Evolutionary conservation across 2,888 invertebrate genomes (phyloP).

Genomic region (Apamea anceps): DNA sequence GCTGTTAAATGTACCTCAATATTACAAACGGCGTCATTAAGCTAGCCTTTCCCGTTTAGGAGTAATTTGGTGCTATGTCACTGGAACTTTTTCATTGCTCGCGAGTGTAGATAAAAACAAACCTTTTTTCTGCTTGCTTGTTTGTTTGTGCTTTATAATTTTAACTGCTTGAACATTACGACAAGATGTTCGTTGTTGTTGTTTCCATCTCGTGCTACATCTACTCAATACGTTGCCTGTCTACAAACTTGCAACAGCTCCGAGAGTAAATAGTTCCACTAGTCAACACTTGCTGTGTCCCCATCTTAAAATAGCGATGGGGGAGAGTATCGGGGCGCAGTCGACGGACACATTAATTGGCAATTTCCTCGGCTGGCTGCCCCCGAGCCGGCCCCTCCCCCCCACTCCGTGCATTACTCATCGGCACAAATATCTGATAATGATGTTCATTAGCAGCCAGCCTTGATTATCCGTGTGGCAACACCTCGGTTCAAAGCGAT

Average conservation of each 20-base stretch:
- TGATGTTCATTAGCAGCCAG: slow-evolving; percentile 75
- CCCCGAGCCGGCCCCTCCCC: slow-evolving; percentile 51
- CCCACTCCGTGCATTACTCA: slow-evolving; percentile 74
- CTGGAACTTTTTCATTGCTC: too few species aligned
- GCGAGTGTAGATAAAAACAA: not conserved
- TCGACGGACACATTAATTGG: slow-evolving; percentile 82
- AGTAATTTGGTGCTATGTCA: too few species aligned
- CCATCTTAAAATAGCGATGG: slow-evolving; percentile 61
- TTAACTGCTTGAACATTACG: not conserved
- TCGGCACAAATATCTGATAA: slow-evolving; percentile 79
- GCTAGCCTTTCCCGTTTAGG: too few species aligned
- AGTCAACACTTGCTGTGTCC: slow-evolving; percentile 52
- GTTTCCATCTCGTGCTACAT: not conserved
- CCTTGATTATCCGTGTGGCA: slow-evolving; percentile 64
- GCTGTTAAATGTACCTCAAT: too few species aligned
- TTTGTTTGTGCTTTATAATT: not conserved
- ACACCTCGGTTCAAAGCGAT: slow-evolving; percentile 10
- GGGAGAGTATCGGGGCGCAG: slow-evolving; percentile 61
- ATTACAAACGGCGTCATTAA: too few species aligned
- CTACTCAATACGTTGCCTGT: not conserved
- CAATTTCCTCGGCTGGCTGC: slow-evolving; percentile 80
- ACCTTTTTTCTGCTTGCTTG: too few species aligned
- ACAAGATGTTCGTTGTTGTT: not conserved
- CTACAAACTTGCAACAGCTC: not conserved
- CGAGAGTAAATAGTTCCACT: slow-evolving; percentile 23